These are phyloP conservation scores for Sitobion miscanthi DNA, from an alignment of 1,140 invertebrate genomes.

Conservation along the genomic window DNA sequence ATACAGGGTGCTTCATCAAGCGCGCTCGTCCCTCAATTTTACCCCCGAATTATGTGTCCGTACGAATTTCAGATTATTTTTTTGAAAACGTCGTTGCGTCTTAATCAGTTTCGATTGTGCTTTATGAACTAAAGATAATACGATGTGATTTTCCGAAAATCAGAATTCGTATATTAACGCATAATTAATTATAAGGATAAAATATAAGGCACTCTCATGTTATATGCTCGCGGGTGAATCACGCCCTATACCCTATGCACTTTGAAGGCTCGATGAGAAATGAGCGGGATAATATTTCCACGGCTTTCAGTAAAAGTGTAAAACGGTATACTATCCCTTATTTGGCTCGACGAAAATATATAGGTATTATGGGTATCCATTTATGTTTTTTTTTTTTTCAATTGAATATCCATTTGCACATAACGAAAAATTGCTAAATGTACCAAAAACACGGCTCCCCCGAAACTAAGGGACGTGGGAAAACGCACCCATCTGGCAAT, in stretches of 20 bases:
- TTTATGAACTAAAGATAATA: background rate
- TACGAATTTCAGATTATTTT: background rate
- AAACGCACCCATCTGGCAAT: background rate
- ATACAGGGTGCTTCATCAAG: background rate
- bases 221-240: no score
- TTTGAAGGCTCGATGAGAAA: background rate
- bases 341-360: background rate
- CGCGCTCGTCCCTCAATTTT: background rate
- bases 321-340: background rate
- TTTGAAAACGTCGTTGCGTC: background rate
- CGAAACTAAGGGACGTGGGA: background rate
- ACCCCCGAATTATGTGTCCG: no score
- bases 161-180: background rate
- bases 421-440: slow-evolving; percentile 31
- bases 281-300: background rate
- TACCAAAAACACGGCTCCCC: background rate
- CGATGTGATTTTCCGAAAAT: background rate
- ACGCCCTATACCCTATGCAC: background rate
- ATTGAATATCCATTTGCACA: background rate
- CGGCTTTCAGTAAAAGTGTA: background rate
- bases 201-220: background rate
- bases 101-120: background rate
- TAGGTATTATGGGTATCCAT: background rate
- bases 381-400: background rate
- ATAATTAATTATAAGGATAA: background rate